Evolutionary conservation across 2,113 vertebrate species (phyloP).

Genomic region (Apteryx owenii): DNA sequence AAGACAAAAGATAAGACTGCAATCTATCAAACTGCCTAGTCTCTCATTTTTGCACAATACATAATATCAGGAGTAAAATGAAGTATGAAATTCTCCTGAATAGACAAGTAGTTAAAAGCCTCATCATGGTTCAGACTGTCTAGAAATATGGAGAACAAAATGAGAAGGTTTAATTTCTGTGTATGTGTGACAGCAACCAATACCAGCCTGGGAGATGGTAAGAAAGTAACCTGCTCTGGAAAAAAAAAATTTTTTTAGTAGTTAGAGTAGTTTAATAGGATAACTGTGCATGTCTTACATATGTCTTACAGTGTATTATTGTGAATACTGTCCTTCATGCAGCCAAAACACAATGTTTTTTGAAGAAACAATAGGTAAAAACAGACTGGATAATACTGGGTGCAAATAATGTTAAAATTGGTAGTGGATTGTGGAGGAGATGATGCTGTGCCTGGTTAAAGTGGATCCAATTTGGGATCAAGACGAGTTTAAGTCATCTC

Average conservation of each 20-base stretch:
- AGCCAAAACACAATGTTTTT: background rate
- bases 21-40: background rate
- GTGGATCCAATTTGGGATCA: background rate
- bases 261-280: background rate
- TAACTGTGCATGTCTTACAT: accelerated
- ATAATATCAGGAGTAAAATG: background rate
- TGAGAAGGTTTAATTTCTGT: background rate
- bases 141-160: background rate
- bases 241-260: background rate
- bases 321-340: too few relatives aligned
- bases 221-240: background rate
- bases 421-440: background rate
- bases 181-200: background rate
- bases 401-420: background rate
- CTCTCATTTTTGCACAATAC: background rate
- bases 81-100: background rate
- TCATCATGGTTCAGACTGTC: background rate
- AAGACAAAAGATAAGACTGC: background rate
- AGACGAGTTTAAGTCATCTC: background rate
- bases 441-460: background rate
- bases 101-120: background rate
- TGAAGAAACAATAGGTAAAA: background rate
- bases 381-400: background rate
- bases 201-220: background rate
- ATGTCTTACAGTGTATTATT: background rate